Evolutionary conservation across 2,888 invertebrate genomes (phyloP).

Genomic region (Drosophila recens): DNA sequence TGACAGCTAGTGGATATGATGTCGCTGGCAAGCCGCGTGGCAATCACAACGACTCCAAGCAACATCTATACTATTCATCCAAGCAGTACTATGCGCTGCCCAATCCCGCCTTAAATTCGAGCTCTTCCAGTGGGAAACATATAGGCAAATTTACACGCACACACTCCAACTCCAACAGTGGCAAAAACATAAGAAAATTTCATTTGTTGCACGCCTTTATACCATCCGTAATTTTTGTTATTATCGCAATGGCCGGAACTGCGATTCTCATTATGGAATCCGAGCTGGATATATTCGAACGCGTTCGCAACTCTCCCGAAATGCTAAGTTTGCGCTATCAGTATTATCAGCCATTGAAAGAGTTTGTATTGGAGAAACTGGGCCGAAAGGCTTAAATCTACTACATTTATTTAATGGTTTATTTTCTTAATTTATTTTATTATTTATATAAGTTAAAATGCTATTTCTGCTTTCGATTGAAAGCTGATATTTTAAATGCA

Average conservation of each 20-base stretch:
- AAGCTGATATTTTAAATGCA: background rate
- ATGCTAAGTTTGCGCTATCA: conserved; percentile 91
- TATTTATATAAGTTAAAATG: background rate
- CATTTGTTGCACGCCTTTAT: conserved; percentile 90
- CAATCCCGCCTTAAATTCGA: conserved; percentile 76
- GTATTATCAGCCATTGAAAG: conserved; percentile 93
- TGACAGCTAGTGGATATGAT: conserved; percentile 83
- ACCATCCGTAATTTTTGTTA: conserved; percentile 91
- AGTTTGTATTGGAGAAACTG: conserved; percentile 84
- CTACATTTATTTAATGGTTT: background rate
- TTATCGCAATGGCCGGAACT: conserved; percentile 89
- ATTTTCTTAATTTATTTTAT: background rate
- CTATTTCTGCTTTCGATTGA: background rate
- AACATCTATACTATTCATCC: conserved; percentile 71
- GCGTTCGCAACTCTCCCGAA: conserved; percentile 91
- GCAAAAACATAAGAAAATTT: conserved; percentile 86
- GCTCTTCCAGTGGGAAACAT: conserved; percentile 61
- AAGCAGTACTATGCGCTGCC: conserved; percentile 72
- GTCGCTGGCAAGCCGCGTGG: conserved; percentile 60
- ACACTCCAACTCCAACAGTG: conserved; percentile 78
- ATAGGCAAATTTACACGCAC: conserved; percentile 46
- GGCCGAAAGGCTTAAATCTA: conserved; percentile 60
- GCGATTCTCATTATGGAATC: conserved; percentile 92
- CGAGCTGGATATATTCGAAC: conserved; percentile 90
- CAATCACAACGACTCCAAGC: conserved; percentile 67